Percentiles rank a stretch among this genome's conserved stretches.
Conservation (phyloP, 2,797 vertebrate species). For the Lepidocolaptes lacrymiger region DNA sequence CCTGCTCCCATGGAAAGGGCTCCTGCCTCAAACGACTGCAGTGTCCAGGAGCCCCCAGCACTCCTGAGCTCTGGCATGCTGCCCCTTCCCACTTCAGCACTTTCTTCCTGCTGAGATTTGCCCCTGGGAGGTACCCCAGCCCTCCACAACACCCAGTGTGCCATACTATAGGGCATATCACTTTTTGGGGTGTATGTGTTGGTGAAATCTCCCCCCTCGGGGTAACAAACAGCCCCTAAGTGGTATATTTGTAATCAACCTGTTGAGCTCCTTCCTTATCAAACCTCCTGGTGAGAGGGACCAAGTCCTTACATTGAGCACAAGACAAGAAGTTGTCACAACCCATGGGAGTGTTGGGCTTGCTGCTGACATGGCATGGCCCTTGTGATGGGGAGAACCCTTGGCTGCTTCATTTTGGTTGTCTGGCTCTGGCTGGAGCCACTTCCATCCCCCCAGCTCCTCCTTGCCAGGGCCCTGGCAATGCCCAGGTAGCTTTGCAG, state of each 20-base stretch:
- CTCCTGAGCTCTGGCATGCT: not conserved
- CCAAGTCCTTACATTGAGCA: rapidly evolving
- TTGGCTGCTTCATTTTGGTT: not conserved
- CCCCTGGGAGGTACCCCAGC: not conserved
- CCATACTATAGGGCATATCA: rapidly evolving
- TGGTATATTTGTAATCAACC: not conserved
- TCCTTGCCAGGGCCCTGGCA: rapidly evolving
- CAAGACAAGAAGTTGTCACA: not conserved
- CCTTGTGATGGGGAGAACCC: rapidly evolving
- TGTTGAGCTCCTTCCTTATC: not conserved
- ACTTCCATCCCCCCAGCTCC: not conserved
- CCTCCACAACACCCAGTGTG: not conserved
- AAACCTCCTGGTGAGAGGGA: not conserved
- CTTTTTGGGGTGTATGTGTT: not conserved
- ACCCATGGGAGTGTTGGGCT: not conserved
- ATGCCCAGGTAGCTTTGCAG: not conserved
- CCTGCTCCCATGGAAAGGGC: not conserved
- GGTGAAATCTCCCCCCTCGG: rapidly evolving
- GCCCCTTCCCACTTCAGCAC: not conserved
- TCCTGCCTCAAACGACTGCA: not conserved
- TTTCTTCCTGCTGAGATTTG: not conserved
- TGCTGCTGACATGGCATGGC: not conserved
- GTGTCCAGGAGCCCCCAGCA: not conserved
- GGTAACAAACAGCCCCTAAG: not conserved
- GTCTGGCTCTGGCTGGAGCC: not conserved